These are phyloP conservation scores for Oreochromis niloticus DNA, from an alignment of 2,113 vertebrate genomes.

Conservation along the genomic window DNA sequence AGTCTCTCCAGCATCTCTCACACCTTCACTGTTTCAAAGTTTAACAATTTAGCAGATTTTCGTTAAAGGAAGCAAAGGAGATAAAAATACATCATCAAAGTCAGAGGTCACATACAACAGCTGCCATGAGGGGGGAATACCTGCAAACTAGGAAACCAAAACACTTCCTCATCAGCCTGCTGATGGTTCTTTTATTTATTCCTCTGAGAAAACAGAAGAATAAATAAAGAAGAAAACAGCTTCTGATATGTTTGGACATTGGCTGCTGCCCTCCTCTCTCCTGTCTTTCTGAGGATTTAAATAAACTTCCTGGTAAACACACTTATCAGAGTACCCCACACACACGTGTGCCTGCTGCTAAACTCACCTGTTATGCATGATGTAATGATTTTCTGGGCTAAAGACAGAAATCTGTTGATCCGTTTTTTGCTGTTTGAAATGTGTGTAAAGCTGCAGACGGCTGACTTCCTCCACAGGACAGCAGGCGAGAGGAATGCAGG, in stretches of 20 bases:
- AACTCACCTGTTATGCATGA: too few relatives aligned
- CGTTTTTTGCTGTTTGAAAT: too few relatives aligned
- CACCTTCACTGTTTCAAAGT: background rate
- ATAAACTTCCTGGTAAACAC: too few relatives aligned
- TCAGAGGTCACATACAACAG: background rate
- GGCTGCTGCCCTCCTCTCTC: too few relatives aligned
- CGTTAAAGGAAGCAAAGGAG: background rate
- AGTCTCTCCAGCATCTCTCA: background rate
- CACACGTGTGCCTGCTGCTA: too few relatives aligned
- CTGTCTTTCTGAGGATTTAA: too few relatives aligned
- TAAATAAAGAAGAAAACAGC: fast-evolving
- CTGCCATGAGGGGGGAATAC: background rate
- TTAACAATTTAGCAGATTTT: background rate
- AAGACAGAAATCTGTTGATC: too few relatives aligned
- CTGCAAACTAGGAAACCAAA: background rate
- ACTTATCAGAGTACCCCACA: too few relatives aligned
- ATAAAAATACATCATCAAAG: background rate
- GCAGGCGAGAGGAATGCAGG: background rate
- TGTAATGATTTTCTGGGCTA: too few relatives aligned
- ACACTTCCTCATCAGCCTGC: background rate
- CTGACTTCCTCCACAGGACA: background rate
- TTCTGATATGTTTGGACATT: background rate
- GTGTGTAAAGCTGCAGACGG: too few relatives aligned
- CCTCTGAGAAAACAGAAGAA: background rate
- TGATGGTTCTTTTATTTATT: fast-evolving